These are phyloP conservation scores for Hyperoplus lanceolatus DNA, from an alignment of 2,797 vertebrate species.

Conservation along the genomic window DNA sequence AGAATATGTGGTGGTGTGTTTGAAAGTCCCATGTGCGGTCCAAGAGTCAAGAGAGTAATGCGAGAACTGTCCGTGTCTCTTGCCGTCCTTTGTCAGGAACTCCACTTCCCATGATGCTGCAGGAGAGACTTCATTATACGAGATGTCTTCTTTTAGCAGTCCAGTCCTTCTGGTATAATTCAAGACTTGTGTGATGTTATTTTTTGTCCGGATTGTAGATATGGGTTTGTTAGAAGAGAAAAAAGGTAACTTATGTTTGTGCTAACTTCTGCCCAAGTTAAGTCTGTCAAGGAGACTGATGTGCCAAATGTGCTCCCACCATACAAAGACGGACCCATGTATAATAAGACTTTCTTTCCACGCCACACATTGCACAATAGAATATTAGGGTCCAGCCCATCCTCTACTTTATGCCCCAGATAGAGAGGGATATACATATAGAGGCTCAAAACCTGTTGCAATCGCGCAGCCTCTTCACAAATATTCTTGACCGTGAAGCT, in stretches of 20 bases:
- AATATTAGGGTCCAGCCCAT: background rate
- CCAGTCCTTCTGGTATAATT: background rate
- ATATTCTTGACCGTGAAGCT: too few species aligned
- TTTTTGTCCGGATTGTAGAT: conserved; percentile 29
- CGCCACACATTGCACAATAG: conserved; percentile 1
- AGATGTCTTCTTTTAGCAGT: conserved; percentile 5
- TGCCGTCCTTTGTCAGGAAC: conserved; percentile 5
- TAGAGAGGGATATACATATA: too few species aligned
- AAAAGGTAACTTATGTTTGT: background rate
- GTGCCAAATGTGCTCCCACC: conserved; percentile 18
- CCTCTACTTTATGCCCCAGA: too few species aligned
- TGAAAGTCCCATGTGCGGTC: background rate
- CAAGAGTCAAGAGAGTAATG: background rate
- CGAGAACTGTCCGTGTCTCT: background rate
- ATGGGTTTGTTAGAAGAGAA: conserved; percentile 15
- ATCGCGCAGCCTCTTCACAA: too few species aligned
- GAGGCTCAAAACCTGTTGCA: too few species aligned
- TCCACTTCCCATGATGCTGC: background rate
- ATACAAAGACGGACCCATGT: conserved; percentile 8
- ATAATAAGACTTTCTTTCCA: conserved; percentile 4
- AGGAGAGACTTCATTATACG: background rate
- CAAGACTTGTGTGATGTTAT: background rate
- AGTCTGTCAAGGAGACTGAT: conserved; percentile 9
- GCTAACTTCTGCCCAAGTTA: conserved; percentile 1
- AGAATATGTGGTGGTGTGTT: background rate